These are phyloP conservation scores for Botia kubotai DNA, from an alignment of 2,797 vertebrate genomes.

Conservation along the genomic window DNA sequence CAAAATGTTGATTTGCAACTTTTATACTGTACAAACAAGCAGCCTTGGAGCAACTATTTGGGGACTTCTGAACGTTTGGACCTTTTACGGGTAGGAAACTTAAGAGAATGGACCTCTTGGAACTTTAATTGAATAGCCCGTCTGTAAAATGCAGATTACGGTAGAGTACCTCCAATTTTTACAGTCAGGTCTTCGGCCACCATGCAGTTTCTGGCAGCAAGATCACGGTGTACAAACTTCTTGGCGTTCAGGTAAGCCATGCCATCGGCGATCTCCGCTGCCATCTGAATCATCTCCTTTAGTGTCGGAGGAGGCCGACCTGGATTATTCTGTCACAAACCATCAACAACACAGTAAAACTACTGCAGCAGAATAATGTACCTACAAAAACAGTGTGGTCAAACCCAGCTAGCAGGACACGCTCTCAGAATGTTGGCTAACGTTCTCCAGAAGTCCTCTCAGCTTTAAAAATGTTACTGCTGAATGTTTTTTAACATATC, in stretches of 20 bases:
- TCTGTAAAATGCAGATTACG: neutral
- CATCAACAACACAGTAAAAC: conserved; percentile 25
- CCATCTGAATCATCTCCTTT: conserved; percentile 96
- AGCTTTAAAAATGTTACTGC: too few relatives aligned
- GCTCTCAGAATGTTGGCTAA: too few relatives aligned
- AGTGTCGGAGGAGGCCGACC: conserved; percentile 90
- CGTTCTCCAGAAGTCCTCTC: too few relatives aligned
- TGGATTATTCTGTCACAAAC: conserved; percentile 84
- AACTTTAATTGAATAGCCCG: neutral
- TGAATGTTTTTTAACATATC: too few relatives aligned
- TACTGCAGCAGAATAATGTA: neutral
- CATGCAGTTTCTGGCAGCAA: conserved; percentile 98
- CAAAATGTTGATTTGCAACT: too few relatives aligned
- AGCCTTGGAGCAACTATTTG: neutral
- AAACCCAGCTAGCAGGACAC: too few relatives aligned
- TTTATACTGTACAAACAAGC: neutral
- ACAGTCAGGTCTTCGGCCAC: conserved; percentile 92
- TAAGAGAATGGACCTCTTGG: neutral
- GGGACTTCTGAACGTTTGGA: neutral
- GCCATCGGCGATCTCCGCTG: conserved; percentile 93
- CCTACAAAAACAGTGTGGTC: neutral
- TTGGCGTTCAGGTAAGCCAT: conserved; percentile 98
- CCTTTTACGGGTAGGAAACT: neutral
- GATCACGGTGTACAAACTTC: conserved; percentile 95
- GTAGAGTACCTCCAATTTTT: conserved; percentile 89